Percentiles rank a stretch among this genome's conserved stretches.
phyloP scores from a whole-genome alignment of 2,888 invertebrate genomes.

The Drosophila algonquin region DNA sequence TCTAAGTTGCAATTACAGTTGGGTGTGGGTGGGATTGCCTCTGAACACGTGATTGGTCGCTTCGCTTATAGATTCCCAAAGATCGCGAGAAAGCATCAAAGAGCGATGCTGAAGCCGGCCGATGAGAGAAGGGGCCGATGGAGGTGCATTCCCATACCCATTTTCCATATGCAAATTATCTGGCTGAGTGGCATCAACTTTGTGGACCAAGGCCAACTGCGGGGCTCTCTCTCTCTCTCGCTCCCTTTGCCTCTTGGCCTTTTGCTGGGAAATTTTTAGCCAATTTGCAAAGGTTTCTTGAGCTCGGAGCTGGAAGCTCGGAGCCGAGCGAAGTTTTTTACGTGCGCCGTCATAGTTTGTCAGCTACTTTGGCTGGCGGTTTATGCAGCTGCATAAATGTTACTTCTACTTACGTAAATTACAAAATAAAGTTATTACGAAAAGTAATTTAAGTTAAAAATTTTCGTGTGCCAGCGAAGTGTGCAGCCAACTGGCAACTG shows the following conservation, averaged over 20 bases:
- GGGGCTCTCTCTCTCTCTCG: conserved; percentile 4
- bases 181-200: conserved; percentile 33
- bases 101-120: conserved; percentile 4
- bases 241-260: not conserved
- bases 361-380: conserved; percentile 72
- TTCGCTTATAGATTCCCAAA: conserved; percentile 35
- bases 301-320: conserved; percentile 7
- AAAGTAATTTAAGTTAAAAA: conserved; percentile 78
- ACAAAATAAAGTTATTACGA: conserved; percentile 77
- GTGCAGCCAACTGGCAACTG: conserved; percentile 71
- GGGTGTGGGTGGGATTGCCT: conserved; percentile 3
- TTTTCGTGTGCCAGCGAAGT: conserved; percentile 70
- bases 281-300: conserved; percentile 69
- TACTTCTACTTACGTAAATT: conserved; percentile 78
- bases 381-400: conserved; percentile 76
- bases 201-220: conserved; percentile 30
- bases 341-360: conserved; percentile 75
- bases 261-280: conserved; percentile 45
- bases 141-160: conserved; percentile 3
- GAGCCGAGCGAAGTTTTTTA: conserved; percentile 61
- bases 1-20: not conserved
- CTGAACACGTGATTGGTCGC: conserved; percentile 19
- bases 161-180: conserved; percentile 38
- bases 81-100: conserved; percentile 36
- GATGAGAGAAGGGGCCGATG: no score